Evolutionary conservation across 2,888 invertebrate genomes (phyloP).

Genomic region (Neoscelio sp.): DNA sequence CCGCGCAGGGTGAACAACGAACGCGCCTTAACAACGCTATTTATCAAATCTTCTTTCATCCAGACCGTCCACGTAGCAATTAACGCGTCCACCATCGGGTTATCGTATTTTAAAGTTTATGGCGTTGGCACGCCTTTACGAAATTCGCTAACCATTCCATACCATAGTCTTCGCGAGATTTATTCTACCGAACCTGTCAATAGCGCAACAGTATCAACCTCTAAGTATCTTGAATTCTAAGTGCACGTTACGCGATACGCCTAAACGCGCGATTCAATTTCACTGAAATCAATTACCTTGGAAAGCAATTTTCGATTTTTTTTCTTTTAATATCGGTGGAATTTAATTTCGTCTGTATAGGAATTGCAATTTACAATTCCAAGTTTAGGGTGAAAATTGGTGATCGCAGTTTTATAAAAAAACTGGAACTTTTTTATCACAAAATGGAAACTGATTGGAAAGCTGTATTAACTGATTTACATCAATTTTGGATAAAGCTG

Average conservation of each 20-base stretch:
- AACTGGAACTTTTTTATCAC: too few species aligned
- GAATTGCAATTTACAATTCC: too few species aligned
- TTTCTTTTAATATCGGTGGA: too few species aligned
- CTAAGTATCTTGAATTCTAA: constrained; percentile 41
- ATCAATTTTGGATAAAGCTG: too few species aligned
- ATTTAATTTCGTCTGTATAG: too few species aligned
- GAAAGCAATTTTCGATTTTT: constrained; percentile 12
- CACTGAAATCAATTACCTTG: constrained; percentile 53
- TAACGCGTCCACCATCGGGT: constrained; percentile 80
- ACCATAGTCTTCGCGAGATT: constrained; percentile 59
- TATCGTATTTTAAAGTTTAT: constrained; percentile 82
- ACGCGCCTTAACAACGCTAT: constrained; percentile 79
- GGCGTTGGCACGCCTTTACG: constrained; percentile 80
- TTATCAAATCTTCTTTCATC: constrained; percentile 81
- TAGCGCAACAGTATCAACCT: constrained; percentile 49
- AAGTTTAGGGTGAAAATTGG: too few species aligned
- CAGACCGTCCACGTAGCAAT: constrained; percentile 80
- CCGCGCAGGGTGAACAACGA: constrained; percentile 73
- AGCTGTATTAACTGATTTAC: too few species aligned
- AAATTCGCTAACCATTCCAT: constrained; percentile 75
- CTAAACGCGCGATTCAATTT: constrained; percentile 59
- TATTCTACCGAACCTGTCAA: constrained; percentile 65
- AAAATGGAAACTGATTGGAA: too few species aligned
- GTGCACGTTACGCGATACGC: constrained; percentile 47
- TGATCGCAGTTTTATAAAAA: too few species aligned